phyloP scores from a whole-genome alignment of 2,113 vertebrate species.

The Hippocampus barbouri region DNA sequence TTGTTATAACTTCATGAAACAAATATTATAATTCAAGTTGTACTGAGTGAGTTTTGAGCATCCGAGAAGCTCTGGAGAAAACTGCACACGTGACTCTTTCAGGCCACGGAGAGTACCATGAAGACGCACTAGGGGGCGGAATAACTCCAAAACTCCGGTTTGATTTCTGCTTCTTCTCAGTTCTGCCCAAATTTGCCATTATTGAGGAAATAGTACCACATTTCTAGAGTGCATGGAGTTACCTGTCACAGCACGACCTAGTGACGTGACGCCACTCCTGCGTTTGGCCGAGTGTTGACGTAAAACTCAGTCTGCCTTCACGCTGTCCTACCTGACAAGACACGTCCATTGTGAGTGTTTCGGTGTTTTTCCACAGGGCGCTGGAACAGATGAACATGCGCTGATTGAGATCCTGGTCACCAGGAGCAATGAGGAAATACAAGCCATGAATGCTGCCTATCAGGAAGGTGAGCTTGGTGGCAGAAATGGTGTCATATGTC shows the following conservation, averaged over 20 bases:
- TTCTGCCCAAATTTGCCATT: not conserved
- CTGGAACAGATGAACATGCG: slow-evolving; percentile 87
- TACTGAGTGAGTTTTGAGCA: not conserved
- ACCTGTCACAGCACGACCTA: not conserved
- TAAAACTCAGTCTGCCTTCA: not conserved
- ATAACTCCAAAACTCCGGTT: not conserved
- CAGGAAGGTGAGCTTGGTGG: slow-evolving; percentile 65
- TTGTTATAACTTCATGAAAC: no score
- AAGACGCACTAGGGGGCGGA: not conserved
- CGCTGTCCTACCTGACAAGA: not conserved
- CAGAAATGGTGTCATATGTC: not conserved
- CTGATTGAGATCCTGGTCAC: slow-evolving; percentile 93
- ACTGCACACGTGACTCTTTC: not conserved
- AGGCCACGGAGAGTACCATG: not conserved
- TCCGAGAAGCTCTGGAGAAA: not conserved
- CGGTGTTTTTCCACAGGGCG: slow-evolving; percentile 73
- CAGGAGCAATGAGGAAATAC: slow-evolving; percentile 84
- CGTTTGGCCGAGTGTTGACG: not conserved
- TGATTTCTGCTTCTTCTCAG: not conserved
- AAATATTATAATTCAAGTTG: no score
- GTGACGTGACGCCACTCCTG: not conserved
- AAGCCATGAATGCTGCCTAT: slow-evolving; percentile 83
- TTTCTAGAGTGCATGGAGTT: not conserved
- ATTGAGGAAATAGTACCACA: not conserved
- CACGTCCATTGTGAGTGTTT: not conserved